Evolutionary conservation across 2,797 vertebrate genomes (phyloP).

Genomic region (Benthosema pterotum): DNA sequence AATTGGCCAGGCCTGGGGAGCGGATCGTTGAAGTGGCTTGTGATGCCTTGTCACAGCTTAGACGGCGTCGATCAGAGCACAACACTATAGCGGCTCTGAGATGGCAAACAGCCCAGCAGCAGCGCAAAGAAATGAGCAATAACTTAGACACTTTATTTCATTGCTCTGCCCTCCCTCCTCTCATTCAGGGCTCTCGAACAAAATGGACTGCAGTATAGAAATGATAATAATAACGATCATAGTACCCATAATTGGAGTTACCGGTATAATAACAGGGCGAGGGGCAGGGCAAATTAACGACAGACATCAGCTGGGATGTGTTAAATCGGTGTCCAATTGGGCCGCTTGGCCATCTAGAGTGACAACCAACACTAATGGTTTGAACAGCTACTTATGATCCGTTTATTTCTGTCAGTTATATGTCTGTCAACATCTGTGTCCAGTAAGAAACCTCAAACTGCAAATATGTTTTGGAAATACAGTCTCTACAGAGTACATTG

Average conservation of each 20-base stretch:
- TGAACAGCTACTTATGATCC: no score
- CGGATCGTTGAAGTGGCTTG: conserved; percentile 23
- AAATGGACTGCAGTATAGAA: conserved; percentile 77
- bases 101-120: conserved; percentile 46
- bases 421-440: no score
- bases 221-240: conserved; percentile 78
- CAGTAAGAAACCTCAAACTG: no score
- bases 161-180: conserved; percentile 38
- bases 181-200: conserved; percentile 62
- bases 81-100: conserved; percentile 38
- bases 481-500: no score
- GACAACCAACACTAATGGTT: conserved; percentile 1
- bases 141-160: conserved; percentile 60
- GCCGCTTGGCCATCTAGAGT: conserved; percentile 47
- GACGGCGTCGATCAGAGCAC: conserved; percentile 29
- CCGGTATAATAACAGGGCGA: conserved; percentile 70
- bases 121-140: conserved; percentile 58
- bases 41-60: conserved; percentile 41
- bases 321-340: conserved; percentile 61
- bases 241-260: conserved; percentile 68
- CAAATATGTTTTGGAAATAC: no score
- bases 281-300: conserved; percentile 59
- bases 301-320: conserved; percentile 69
- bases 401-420: no score
- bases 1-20: conserved; percentile 25